phyloP scores from a whole-genome alignment of 2,797 vertebrate species.

The Stomatorhinus walkeri region DNA sequence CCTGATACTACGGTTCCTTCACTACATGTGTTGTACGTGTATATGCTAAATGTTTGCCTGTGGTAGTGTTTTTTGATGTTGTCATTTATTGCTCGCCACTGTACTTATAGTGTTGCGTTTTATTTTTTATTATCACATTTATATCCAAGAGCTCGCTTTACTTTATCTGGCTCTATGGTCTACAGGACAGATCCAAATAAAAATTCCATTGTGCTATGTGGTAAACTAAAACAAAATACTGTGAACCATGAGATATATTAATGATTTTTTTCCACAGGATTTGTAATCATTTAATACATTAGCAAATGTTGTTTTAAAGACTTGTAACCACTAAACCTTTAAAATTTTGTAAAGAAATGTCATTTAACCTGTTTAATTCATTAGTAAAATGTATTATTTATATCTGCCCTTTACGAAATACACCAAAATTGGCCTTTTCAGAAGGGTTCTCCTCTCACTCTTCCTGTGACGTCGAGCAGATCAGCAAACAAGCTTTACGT shows the following conservation, averaged over 20 bases:
- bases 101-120: background rate
- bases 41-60: background rate
- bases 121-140: background rate
- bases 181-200: background rate
- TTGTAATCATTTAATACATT: background rate
- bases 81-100: background rate
- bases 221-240: background rate
- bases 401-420: background rate
- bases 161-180: background rate
- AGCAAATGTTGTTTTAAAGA: background rate
- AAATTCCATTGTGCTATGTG: background rate
- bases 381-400: background rate
- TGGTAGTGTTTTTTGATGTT: background rate
- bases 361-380: background rate
- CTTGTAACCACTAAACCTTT: background rate
- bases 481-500: background rate
- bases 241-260: background rate
- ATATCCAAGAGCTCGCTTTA: background rate
- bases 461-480: background rate
- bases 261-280: background rate
- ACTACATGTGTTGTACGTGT: background rate
- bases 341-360: background rate
- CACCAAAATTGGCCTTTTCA: background rate
- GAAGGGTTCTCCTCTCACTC: background rate
- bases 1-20: background rate